Evolutionary conservation across 2,888 invertebrate genomes (phyloP), one percentile per base, ranked within the genome.

Genomic region (Hermaeophaga mercurialis): DNA sequence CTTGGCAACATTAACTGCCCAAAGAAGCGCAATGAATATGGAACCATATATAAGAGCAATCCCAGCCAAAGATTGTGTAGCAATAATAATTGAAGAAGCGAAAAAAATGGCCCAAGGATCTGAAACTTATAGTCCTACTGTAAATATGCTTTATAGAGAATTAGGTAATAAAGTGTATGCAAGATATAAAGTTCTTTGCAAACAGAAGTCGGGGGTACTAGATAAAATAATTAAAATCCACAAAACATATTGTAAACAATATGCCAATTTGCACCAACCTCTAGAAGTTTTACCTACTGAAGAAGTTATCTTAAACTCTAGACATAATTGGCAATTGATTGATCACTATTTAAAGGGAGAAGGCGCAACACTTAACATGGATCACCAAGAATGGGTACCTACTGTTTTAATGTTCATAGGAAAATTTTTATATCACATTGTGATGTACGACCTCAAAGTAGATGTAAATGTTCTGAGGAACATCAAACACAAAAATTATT

Each of bases 391-490:
- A 0, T 94, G 93, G 94, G 86, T 89, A 0, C 73, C 79, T 8
- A 81, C 84, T 56, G 82, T 88, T 41, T 74, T 86, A 7, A 75
- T 78, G 45, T 83, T 82, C 36, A 80, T 96, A 43, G 96, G 96
- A 31, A 88, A 88, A 69, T 92, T 94, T 75, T 80, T 96, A 0
- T 94, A 92, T 73, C 88, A 90, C 65, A 90, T 96, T 38, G 86
- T 96, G 9, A 83, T 94, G 72, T 85, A 89, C 50, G 92, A 94
- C 72, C 80, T 94, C 5, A 92, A 93, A 79, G 85, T 96, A 45
- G 87, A 94, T 74, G 82, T 87, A 1, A 89, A 89, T 70, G 80
- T 86, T 62, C 81, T 90, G 78, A 82, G 82, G 0, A 85, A 84
- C 65, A 78, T 67, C 45, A 76, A 78, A 68, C 73, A 80, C 58